A percentile compares a stretch with the other conserved stretches of the same genome.
Evolutionary conservation across 2,113 vertebrate species (phyloP).

Genomic region (Dasyprocta punctata): DNA sequence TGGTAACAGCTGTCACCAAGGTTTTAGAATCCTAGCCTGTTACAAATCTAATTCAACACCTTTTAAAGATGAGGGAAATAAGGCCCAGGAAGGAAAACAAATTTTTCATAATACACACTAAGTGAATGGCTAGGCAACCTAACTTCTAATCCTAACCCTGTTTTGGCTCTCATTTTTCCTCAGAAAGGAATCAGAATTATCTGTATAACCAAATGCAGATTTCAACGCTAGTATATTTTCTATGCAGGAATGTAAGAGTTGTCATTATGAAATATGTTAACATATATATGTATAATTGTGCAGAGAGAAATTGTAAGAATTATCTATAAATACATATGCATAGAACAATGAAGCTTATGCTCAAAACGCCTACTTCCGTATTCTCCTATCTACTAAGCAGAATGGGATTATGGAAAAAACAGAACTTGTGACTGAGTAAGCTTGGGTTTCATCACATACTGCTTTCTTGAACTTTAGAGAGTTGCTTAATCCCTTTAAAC

Average conservation of each 20-base stretch:
- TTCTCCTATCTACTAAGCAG: not conserved
- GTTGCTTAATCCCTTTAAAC: not conserved
- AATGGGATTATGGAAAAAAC: not conserved
- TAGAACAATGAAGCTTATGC: constrained; percentile 20
- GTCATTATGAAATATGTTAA: not conserved
- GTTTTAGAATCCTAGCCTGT: not conserved
- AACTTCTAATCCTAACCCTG: not conserved
- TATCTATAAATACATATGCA: constrained; percentile 9
- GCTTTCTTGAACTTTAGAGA: constrained; percentile 11
- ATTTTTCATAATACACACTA: not conserved
- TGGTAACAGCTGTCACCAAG: not conserved
- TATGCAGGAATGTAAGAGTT: not conserved
- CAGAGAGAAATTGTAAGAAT: constrained; percentile 44
- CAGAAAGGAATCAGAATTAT: constrained; percentile 48
- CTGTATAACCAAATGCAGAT: not conserved
- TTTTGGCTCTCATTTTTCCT: not conserved
- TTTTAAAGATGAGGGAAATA: constrained; percentile 7
- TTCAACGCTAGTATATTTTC: constrained; percentile 30
- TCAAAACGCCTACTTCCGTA: not conserved
- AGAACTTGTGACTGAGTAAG: not conserved
- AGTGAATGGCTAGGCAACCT: not conserved
- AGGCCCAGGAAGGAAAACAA: not conserved
- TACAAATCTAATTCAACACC: not conserved
- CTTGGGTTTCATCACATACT: constrained; percentile 10
- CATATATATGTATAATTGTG: not conserved